Evolutionary conservation across 2,113 vertebrate species (phyloP).

Genomic region (Cololabis saira): DNA sequence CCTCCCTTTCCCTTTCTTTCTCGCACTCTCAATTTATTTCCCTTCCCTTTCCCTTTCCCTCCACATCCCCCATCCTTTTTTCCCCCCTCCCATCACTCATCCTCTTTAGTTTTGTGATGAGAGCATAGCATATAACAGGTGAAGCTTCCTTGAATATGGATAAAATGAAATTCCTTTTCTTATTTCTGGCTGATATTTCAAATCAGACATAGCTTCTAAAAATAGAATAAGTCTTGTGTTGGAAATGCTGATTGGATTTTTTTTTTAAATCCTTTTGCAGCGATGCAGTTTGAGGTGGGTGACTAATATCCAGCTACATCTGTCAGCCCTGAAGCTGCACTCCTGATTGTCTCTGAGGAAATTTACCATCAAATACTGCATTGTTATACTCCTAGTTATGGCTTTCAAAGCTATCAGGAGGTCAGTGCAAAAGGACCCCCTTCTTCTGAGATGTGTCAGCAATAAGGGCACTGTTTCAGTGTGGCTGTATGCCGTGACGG

Average conservation of each 20-base stretch:
- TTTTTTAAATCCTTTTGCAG: constrained; percentile 9
- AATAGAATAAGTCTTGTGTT: neutral
- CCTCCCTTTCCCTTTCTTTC: constrained; percentile 67
- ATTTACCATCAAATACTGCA: constrained; percentile 80
- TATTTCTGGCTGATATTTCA: neutral
- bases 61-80: constrained; percentile 64
- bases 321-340: constrained; percentile 41
- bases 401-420: constrained; percentile 74
- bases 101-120: constrained; percentile 65
- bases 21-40: constrained; percentile 62
- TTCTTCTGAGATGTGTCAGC: constrained; percentile 49
- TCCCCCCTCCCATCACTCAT: constrained; percentile 54
- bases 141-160: constrained; percentile 55
- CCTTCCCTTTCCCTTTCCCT: constrained; percentile 56
- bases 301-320: constrained; percentile 58
- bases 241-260: constrained; percentile 2
- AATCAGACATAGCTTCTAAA: constrained; percentile 2
- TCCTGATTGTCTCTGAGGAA: constrained; percentile 73
- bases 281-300: constrained; percentile 53
- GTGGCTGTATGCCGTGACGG: no score
- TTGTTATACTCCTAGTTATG: constrained; percentile 79
- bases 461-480: constrained; percentile 55
- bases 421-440: constrained; percentile 69
- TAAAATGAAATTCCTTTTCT: constrained; percentile 43
- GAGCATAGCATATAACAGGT: constrained; percentile 70